Evolutionary conservation across 2,113 vertebrate species (phyloP).

Genomic region (Cichladusa arquata): DNA sequence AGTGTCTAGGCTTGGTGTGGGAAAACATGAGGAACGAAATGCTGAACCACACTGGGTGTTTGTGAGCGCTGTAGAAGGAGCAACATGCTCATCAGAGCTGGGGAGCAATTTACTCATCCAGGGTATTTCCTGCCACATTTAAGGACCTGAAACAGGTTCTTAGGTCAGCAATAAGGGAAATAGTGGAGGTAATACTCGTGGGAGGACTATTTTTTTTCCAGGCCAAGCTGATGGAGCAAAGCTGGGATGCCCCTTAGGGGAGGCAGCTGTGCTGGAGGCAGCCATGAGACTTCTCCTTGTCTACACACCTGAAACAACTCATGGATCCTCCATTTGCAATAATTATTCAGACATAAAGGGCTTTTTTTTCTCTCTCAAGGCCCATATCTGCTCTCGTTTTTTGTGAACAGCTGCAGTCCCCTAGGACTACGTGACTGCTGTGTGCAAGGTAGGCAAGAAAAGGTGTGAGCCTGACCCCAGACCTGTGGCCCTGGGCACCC

Average conservation of each 20-base stretch:
- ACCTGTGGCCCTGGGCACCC: rapidly evolving
- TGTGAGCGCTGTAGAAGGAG: neutral
- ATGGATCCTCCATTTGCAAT: neutral
- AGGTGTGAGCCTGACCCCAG: neutral
- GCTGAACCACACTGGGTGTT: neutral
- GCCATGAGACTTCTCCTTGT: neutral
- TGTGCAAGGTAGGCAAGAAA: neutral
- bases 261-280: neutral
- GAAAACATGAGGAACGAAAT: slow-evolving; percentile 32
- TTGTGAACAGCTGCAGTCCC: neutral
- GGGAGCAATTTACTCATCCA: neutral
- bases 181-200: neutral
- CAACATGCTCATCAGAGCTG: neutral
- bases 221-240: neutral
- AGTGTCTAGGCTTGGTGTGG: neutral
- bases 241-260: neutral
- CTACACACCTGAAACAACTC: neutral
- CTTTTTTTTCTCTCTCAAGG: neutral
- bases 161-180: neutral
- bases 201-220: neutral
- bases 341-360: neutral
- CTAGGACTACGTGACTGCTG: neutral
- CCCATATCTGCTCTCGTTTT: neutral
- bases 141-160: neutral
- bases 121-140: neutral